Evolutionary conservation across 1,140 invertebrate species (phyloP).

Genomic region (Plutomurus gul): DNA sequence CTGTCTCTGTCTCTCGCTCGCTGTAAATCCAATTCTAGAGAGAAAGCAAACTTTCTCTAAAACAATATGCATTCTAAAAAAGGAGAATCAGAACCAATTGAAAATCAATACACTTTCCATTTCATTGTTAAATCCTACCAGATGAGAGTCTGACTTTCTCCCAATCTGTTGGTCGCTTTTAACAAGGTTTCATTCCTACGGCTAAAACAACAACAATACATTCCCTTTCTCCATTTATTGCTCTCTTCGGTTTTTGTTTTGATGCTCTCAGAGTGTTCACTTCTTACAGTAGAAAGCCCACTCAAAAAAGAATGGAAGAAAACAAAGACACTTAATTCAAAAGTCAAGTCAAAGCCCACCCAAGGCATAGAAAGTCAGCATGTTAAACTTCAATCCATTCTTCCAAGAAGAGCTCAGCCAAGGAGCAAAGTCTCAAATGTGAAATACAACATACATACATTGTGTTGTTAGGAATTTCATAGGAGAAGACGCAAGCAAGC

Average conservation of each 20-base stretch:
- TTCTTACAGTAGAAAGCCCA: neutral
- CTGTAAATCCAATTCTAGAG: neutral
- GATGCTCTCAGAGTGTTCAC: neutral
- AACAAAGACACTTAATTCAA: constrained; percentile 15
- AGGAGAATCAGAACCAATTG: constrained; percentile 5
- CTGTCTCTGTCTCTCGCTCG: too few species aligned
- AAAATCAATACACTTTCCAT: constrained; percentile 27
- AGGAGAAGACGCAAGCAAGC: neutral
- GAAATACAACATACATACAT: neutral
- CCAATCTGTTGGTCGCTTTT: neutral
- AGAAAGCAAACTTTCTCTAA: constrained; percentile 20
- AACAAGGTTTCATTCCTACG: constrained; percentile 26
- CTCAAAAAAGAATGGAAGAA: neutral
- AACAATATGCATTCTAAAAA: constrained; percentile 19
- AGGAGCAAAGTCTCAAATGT: neutral
- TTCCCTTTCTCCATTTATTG: constrained; percentile 19
- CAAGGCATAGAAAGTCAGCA: neutral
- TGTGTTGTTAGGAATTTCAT: neutral
- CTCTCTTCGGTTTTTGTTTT: neutral
- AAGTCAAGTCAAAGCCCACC: neutral
- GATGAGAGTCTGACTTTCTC: neutral
- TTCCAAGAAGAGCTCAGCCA: neutral
- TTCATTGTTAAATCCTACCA: constrained; percentile 22
- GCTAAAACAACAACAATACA: constrained; percentile 11
- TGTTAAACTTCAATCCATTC: neutral